Evolutionary conservation across 2,797 vertebrate species (phyloP).

Genomic region (Spinus pinus): DNA sequence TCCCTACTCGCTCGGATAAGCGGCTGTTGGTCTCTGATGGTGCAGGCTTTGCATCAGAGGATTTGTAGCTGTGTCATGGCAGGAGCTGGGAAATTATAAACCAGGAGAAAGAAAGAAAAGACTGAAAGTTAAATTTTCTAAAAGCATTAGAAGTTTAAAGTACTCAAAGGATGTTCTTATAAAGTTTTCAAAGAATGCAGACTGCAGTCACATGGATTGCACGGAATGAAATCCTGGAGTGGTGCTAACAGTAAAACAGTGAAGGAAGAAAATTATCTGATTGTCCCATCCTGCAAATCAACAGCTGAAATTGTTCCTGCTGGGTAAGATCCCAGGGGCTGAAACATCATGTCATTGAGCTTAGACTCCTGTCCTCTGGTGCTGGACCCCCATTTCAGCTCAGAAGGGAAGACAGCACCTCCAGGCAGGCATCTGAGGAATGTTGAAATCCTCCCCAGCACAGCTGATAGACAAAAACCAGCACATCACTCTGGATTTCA

Average conservation of each 20-base stretch:
- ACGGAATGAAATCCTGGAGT: background rate
- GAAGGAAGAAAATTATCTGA: background rate
- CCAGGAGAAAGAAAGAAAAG: background rate
- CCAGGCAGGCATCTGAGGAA: background rate
- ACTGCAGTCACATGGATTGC: background rate
- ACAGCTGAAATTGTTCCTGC: background rate
- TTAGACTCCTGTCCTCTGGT: background rate
- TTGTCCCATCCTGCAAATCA: background rate
- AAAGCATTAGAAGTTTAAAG: background rate
- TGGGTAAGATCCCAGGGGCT: background rate
- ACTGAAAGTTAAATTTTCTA: slow-evolving; percentile 17
- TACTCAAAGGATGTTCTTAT: background rate
- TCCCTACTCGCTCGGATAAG: background rate
- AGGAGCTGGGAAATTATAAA: slow-evolving; percentile 34
- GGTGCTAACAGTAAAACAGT: background rate
- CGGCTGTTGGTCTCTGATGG: background rate
- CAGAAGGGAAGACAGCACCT: background rate
- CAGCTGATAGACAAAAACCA: background rate
- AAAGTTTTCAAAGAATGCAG: slow-evolving; percentile 1
- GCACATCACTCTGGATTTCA: background rate
- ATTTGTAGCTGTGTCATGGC: slow-evolving; percentile 19
- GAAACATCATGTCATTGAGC: background rate
- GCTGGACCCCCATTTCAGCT: background rate
- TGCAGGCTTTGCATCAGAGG: slow-evolving; percentile 12
- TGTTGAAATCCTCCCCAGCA: background rate